Conservation (phyloP, 2,888 invertebrate genomes). For the Bellardia bayeri region DNA sequence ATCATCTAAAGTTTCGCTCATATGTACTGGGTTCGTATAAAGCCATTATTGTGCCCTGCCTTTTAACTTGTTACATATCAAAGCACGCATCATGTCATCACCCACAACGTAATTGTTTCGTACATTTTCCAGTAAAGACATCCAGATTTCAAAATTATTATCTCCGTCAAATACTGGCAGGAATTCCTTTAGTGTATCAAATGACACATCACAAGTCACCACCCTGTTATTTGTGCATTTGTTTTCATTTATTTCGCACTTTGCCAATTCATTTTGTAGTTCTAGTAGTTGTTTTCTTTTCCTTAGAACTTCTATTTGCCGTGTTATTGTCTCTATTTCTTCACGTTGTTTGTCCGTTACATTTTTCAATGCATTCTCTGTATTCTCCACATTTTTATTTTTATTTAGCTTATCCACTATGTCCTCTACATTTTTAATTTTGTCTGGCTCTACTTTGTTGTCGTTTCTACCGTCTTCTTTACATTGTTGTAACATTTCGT, state of each 20-base stretch:
- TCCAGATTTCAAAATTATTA: constrained; percentile 18
- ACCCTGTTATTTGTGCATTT: not conserved
- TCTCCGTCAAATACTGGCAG: constrained; percentile 36
- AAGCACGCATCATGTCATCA: constrained; percentile 27
- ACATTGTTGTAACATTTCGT: constrained; percentile 3
- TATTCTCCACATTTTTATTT: not conserved
- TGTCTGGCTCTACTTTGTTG: not conserved
- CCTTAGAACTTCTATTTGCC: constrained; percentile 35
- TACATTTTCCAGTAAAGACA: not conserved
- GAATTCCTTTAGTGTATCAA: constrained; percentile 35
- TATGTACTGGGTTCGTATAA: constrained; percentile 26
- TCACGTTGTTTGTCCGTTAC: constrained; percentile 32
- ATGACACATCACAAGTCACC: constrained; percentile 11
- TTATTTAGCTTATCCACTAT: constrained; percentile 4
- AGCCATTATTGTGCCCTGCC: constrained; percentile 58
- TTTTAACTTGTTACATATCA: constrained; percentile 53
- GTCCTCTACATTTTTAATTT: constrained; percentile 13
- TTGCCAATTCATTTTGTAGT: constrained; percentile 37
- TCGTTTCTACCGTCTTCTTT: constrained; percentile 28
- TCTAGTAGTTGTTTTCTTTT: constrained; percentile 36
- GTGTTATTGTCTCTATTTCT: constrained; percentile 28
- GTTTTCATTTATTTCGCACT: constrained; percentile 12
- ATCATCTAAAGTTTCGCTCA: constrained; percentile 32
- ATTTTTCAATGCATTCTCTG: not conserved
- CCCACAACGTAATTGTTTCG: constrained; percentile 1